Evolutionary conservation across 2,888 invertebrate genomes (phyloP).

Genomic region (Apodemia mormo): DNA sequence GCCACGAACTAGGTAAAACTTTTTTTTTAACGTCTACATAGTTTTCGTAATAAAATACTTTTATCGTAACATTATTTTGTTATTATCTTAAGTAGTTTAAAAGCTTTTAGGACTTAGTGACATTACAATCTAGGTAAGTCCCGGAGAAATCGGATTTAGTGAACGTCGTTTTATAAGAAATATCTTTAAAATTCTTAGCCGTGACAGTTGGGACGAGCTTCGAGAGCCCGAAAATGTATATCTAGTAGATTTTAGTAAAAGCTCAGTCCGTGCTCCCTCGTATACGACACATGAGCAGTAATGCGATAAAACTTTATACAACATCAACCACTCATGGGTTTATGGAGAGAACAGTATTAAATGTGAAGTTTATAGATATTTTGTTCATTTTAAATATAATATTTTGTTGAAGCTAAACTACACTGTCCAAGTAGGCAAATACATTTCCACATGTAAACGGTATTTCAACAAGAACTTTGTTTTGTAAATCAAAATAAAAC

Average conservation of each 20-base stretch:
- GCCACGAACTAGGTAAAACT: neutral
- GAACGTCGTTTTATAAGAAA: constrained; percentile 19
- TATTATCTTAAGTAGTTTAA: constrained; percentile 18
- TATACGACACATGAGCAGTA: constrained; percentile 27
- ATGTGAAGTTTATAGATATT: neutral
- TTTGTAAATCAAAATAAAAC: too few species aligned
- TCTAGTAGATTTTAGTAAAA: constrained; percentile 29
- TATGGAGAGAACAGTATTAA: constrained; percentile 14
- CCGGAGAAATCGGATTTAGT: constrained; percentile 8
- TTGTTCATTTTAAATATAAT: neutral
- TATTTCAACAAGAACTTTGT: too few species aligned
- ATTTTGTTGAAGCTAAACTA: neutral
- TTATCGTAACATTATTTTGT: neutral
- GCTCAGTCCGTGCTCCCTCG: constrained; percentile 28
- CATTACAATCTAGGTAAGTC: constrained; percentile 18
- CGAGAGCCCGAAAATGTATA: constrained; percentile 25
- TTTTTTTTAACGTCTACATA: neutral
- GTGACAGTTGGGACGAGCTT: constrained; percentile 7
- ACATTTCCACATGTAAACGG: neutral
- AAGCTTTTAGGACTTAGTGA: constrained; percentile 17
- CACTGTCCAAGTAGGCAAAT: neutral
- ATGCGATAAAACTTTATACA: constrained; percentile 29
- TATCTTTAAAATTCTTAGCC: constrained; percentile 8
- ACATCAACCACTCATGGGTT: constrained; percentile 23
- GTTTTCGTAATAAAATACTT: neutral